Conservation (phyloP, 2,888 invertebrate species). For the Orchesellides sinensis region DNA sequence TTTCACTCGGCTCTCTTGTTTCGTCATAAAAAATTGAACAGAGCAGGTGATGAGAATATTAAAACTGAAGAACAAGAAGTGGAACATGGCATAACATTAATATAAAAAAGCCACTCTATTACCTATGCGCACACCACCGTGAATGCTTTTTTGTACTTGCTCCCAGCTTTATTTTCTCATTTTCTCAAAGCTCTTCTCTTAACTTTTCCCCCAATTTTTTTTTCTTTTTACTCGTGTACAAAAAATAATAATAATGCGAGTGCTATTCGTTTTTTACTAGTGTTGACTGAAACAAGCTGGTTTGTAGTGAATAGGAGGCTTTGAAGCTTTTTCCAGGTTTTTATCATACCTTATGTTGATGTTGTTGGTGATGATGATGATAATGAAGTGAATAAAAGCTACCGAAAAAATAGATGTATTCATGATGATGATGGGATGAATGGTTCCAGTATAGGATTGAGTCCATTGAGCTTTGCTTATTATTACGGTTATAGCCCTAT, state of each 20-base stretch:
- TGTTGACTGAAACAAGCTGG: not conserved
- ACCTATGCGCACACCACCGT: not conserved
- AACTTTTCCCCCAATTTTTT: not conserved
- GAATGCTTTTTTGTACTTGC: not conserved
- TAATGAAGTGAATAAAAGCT: not conserved
- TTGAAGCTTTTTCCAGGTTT: not conserved
- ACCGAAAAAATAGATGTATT: not conserved
- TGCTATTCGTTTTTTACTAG: constrained; percentile 1
- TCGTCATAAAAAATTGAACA: no score
- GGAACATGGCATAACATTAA: not conserved
- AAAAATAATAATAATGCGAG: no score
- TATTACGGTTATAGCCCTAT: no score
- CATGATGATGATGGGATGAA: no score
- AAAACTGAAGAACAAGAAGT: not conserved
- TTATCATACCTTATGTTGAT: constrained; percentile 12
- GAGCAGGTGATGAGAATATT: constrained; percentile 18
- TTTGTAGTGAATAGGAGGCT: not conserved
- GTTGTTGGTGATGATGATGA: not conserved
- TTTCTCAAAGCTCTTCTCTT: not conserved
- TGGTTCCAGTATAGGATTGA: no score
- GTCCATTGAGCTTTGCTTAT: no score
- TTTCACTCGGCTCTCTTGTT: no score
- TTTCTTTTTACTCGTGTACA: no score
- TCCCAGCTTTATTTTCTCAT: constrained; percentile 28
- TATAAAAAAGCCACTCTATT: constrained; percentile 4